Evolutionary conservation across 35 echinoderm and acorn worm species (phyloP), one percentile per base, ranked within the genome.

Genomic region (Apostichopus japonicus): DNA sequence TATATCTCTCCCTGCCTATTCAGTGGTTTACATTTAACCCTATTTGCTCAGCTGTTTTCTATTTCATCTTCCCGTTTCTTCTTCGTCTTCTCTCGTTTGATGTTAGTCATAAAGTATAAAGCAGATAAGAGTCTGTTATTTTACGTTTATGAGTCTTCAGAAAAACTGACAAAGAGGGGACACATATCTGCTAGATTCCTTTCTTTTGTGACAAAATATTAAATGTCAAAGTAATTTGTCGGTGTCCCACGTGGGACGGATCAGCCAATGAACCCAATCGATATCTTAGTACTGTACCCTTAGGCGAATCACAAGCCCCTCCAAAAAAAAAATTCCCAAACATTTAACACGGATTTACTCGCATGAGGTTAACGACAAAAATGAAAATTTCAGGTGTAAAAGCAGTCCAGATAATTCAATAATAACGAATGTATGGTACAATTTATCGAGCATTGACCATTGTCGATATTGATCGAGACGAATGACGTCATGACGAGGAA

Each of bases 381-480:
- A 7, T 13, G 71, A n/a, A 19, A 21, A 24, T 44, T 7, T 21
- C 71, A n/a, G 71, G 71, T n/a, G 71, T 19, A 75, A 21, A 75
- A 75, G 71, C 71, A n/a, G 71, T 75, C 71, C 71, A 75, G 11
- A n/a, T 21, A 75, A 75, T 75, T 75, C 71, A n/a, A 75, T 75
- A 75, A 75, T 7, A 21, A 15, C 57, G 13, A 61, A 61, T 61
- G 13, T 61, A 61, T 61, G 57, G 13, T 61, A 61, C 57, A 75
- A 75, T 75, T 75, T 8, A 61, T 75, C 17, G 17, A 75, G 63
- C 11, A 75, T 14, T 75, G 71, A 75, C 71, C 71, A 75, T 75
- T 75, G 71, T 75, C 71, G 15, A n/a, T 75, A 23, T 19, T 19
- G 17, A 75, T 75, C 4, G 16, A 21, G 6, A 75, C 21, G 71